A percentile compares a stretch with the other conserved stretches of the same genome.
Conservation (phyloP, 2,888 invertebrate genomes). For the Dynastes hyllus region DNA sequence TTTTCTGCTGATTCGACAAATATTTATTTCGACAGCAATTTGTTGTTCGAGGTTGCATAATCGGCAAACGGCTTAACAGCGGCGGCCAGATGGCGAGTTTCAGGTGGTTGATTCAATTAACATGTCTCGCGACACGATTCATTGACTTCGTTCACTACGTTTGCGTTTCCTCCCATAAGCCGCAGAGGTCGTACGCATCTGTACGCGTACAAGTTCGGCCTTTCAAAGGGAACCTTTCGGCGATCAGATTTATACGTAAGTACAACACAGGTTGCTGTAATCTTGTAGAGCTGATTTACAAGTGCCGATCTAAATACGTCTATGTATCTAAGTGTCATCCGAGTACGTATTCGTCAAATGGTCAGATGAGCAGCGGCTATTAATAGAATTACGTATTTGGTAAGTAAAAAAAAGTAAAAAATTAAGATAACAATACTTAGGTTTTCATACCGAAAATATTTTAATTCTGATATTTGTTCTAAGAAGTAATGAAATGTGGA, state of each 20-base stretch:
- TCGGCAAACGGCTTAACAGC: constrained; percentile 34
- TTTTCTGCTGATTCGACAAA: not conserved
- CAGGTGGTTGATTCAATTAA: constrained; percentile 43
- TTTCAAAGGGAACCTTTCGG: constrained; percentile 8
- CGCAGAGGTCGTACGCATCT: not conserved
- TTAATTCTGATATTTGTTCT: too few relatives aligned
- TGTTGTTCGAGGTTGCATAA: constrained; percentile 22
- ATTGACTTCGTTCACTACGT: constrained; percentile 33
- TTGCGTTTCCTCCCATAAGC: not conserved
- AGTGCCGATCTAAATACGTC: too few relatives aligned
- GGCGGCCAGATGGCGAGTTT: constrained; percentile 36
- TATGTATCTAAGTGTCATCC: not conserved
- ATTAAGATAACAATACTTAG: too few relatives aligned
- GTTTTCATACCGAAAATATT: too few relatives aligned
- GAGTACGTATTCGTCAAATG: too few relatives aligned
- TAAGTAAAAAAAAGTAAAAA: too few relatives aligned
- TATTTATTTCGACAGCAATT: constrained; percentile 14
- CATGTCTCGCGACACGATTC: constrained; percentile 38
- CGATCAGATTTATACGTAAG: constrained; percentile 17
- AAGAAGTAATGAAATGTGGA: too few relatives aligned
- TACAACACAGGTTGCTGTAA: not conserved
- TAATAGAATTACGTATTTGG: too few relatives aligned
- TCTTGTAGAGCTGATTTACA: not conserved
- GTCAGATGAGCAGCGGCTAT: too few relatives aligned
- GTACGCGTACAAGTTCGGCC: not conserved